These are phyloP conservation scores for Thalpophila matura DNA, from an alignment of 2,888 invertebrate genomes.

Conservation along the genomic window DNA sequence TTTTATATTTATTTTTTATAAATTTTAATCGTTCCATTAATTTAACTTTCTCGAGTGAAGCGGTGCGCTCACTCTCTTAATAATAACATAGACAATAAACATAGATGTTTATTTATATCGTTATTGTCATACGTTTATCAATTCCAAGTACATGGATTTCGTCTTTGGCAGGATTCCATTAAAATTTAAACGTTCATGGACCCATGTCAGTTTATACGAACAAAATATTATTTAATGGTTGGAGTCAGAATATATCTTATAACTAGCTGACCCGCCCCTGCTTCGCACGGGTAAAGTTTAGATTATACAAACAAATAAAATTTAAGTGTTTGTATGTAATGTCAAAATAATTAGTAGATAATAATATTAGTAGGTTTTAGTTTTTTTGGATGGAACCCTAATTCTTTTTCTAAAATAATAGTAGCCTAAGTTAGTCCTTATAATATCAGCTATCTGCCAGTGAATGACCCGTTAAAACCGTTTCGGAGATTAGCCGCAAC, in stretches of 20 bases:
- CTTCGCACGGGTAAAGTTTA: too few relatives aligned
- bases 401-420: too few relatives aligned
- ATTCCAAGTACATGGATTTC: slow-evolving; percentile 65
- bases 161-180: slow-evolving; percentile 71
- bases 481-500: too few relatives aligned
- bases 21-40: slow-evolving; percentile 18
- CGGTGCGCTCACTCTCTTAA: slow-evolving; percentile 35
- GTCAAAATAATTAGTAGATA: too few relatives aligned
- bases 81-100: slow-evolving; percentile 56
- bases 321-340: too few relatives aligned
- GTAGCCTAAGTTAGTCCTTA: too few relatives aligned
- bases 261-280: too few relatives aligned
- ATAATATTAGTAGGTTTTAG: too few relatives aligned
- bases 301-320: too few relatives aligned
- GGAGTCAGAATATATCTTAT: neutral
- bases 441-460: too few relatives aligned
- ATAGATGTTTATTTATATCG: slow-evolving; percentile 51
- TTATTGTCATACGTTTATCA: slow-evolving; percentile 74
- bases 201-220: slow-evolving; percentile 29
- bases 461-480: too few relatives aligned
- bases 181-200: slow-evolving; percentile 46
- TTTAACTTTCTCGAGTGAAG: slow-evolving; percentile 16
- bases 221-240: slow-evolving; percentile 8
- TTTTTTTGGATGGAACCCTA: too few relatives aligned
- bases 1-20: neutral